phyloP scores from a whole-genome alignment of 2,888 invertebrate genomes.

The Sphaerophoria rueppellii region DNA sequence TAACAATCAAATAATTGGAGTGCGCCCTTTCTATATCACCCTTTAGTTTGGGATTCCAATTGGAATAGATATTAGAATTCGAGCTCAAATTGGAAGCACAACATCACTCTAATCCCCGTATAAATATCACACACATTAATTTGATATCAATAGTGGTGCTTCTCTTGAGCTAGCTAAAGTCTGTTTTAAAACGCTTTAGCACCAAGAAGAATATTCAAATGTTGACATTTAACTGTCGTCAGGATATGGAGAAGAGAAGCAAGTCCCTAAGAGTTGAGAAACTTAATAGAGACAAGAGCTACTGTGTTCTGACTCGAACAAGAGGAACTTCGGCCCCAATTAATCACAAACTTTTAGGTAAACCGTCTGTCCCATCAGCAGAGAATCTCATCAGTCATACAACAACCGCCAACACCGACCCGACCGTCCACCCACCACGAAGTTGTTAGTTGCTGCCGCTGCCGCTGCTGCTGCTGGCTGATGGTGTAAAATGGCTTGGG shows the following conservation, averaged over 20 bases:
- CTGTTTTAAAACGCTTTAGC: conserved; percentile 8
- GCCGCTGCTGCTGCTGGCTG: not conserved
- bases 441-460: not conserved
- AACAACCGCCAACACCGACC: not conserved
- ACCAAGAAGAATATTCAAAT: conserved; percentile 55
- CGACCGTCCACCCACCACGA: conserved; percentile 21
- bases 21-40: no score
- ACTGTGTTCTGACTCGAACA: conserved; percentile 20
- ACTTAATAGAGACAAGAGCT: not conserved
- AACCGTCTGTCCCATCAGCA: conserved; percentile 67
- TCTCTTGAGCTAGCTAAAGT: not conserved
- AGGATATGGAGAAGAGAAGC: conserved; percentile 10
- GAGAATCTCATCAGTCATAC: conserved; percentile 67
- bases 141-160: conserved; percentile 53
- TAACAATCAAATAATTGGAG: conserved; percentile 51
- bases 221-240: conserved; percentile 59
- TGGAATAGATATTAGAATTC: no score
- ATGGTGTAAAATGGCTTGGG: not conserved
- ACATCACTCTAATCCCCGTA: conserved; percentile 33
- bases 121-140: conserved; percentile 54
- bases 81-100: not conserved
- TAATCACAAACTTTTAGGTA: conserved; percentile 64
- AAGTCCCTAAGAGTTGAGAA: not conserved
- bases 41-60: no score
- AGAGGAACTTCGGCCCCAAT: conserved; percentile 56